Base-by-base conservation (phyloP, 2,888 invertebrate genomes). In the Morpho achilles region DNA sequence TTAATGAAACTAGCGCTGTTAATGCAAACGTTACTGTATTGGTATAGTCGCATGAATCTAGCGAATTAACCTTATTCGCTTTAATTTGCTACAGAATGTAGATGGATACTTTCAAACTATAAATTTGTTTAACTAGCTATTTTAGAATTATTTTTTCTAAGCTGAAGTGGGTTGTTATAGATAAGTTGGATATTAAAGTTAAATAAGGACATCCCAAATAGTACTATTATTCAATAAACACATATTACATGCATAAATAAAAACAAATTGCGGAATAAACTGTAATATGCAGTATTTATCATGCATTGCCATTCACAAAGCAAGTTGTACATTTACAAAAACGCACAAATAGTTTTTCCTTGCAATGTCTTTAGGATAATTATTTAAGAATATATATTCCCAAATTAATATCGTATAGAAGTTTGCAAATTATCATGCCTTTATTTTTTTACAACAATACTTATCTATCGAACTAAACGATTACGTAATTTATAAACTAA, bases 281-380 rank as follows among this genome's bases (percentile, higher is more conserved):
- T 56, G 10, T 54, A 48, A 67, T 64, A 73, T 74, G 71, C 79
- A 70, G 70, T 70, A 74, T 69, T 67, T 61, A 75, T 72, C 84
- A 84, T 84, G 85, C 85, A 82, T 72, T 75, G 82, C 83, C 76
- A 79, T 76, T 74, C 76, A 77, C 72, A 77, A 84, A 84, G 84
- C 84, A 63, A 69, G 75, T 79, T 76, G 32, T 23, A 45, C 32
- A 47, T 46, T 45, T 57, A 42, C 45, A 59, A 42, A 43, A 42
- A 51, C 54, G 45, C 53, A 42, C 47, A 53, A 56, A 48, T 40
- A 48, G 32, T 46, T n/a, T 45, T 42, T 53, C 10, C 10, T 32
- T 32, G 32, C 32, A 32, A 32, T 32, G 32, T 32, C 32, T 32
- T 32, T 32, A 32, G 32, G 32, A 32, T 32, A 32, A 32, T 32